phyloP scores from a whole-genome alignment of 2,888 invertebrate genomes.

The Hyposoter dolosus region DNA sequence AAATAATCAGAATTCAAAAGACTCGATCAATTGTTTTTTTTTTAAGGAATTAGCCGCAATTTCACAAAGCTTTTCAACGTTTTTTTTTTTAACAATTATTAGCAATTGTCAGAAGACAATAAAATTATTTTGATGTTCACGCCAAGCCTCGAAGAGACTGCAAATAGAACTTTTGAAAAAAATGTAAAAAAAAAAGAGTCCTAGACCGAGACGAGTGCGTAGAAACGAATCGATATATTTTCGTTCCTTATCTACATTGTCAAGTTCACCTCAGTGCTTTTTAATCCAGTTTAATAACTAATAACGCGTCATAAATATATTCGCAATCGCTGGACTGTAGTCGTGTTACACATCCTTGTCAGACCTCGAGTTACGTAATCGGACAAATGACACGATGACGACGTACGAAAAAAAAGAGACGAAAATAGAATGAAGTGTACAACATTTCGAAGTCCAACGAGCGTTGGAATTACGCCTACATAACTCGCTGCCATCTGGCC shows the following conservation, averaged over 20 bases:
- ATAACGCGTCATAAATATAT: slow-evolving; percentile 9
- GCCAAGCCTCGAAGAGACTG: not conserved
- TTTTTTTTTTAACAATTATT: not conserved
- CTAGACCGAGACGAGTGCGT: not conserved
- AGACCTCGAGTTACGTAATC: slow-evolving; percentile 49
- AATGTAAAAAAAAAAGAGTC: slow-evolving; percentile 1
- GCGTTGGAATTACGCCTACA: slow-evolving; percentile 27
- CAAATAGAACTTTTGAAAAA: not conserved
- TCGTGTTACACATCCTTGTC: slow-evolving; percentile 7
- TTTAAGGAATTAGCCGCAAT: too few relatives aligned
- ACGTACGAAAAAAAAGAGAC: slow-evolving; percentile 27
- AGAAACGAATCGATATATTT: slow-evolving; percentile 29
- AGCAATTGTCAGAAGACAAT: not conserved
- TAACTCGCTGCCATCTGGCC: slow-evolving; percentile 28
- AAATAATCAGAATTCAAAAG: too few relatives aligned
- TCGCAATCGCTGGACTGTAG: not conserved
- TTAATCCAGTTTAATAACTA: slow-evolving; percentile 37
- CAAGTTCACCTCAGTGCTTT: slow-evolving; percentile 59
- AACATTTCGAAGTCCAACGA: slow-evolving; percentile 45
- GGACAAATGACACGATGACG: slow-evolving; percentile 30
- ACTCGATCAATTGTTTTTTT: too few relatives aligned
- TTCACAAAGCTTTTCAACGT: too few relatives aligned
- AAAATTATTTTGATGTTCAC: not conserved
- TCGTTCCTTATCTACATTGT: slow-evolving; percentile 58
- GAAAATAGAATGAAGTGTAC: slow-evolving; percentile 38